Evolutionary conservation across 2,888 invertebrate genomes (phyloP).

Genomic region (Slavum lentiscoides): DNA sequence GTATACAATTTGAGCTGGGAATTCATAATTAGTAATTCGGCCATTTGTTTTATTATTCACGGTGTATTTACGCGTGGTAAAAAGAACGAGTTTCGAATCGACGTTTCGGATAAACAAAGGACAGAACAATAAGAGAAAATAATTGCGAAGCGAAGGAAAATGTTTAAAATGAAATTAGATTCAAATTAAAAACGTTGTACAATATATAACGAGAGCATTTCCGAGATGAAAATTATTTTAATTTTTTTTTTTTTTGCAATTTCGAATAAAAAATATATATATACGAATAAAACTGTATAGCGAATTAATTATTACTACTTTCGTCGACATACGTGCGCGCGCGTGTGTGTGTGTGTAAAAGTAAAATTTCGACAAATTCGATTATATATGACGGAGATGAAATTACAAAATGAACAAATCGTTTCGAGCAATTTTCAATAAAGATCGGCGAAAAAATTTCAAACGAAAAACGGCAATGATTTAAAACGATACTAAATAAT

Average conservation of each 20-base stretch:
- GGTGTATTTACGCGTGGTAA: background rate
- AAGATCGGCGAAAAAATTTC: no score
- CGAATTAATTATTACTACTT: background rate
- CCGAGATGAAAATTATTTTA: background rate
- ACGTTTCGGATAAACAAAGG: conserved; percentile 25
- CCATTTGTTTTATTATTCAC: conserved; percentile 7
- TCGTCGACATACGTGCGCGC: background rate
- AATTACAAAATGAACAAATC: background rate
- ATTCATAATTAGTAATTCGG: conserved; percentile 20
- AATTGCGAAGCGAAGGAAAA: background rate
- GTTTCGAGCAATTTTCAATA: background rate
- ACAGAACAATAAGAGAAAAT: conserved; percentile 4
- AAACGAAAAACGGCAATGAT: no score
- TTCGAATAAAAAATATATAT: background rate
- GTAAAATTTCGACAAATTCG: background rate
- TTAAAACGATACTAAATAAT: no score
- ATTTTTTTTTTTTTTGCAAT: no score
- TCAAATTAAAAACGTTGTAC: background rate
- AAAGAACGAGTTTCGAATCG: conserved; percentile 17
- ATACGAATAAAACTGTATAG: background rate
- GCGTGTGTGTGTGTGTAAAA: background rate
- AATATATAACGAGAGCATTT: background rate
- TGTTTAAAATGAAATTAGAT: conserved; percentile 7
- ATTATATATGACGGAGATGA: no score
- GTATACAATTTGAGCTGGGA: background rate